Evolutionary conservation across 2,888 invertebrate species (phyloP).

Genomic region (Electrophaes corylata): DNA sequence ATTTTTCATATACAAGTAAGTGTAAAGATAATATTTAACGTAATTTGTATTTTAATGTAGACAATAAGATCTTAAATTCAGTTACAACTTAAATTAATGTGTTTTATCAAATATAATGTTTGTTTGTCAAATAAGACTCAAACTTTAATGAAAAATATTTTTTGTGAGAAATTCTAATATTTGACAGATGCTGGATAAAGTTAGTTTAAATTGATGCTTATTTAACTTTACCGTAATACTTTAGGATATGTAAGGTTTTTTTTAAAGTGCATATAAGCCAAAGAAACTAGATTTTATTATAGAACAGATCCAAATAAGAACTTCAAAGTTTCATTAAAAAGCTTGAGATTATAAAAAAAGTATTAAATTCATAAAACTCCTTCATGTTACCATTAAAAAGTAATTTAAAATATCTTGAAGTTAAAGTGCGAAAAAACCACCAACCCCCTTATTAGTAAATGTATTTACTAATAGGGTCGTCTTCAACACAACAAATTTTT

Average conservation of each 20-base stretch:
- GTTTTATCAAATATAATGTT: background rate
- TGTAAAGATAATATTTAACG: constrained; percentile 53
- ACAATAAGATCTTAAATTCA: constrained; percentile 26
- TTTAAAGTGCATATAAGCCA: background rate
- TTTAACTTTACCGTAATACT: background rate
- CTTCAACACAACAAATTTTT: too few species aligned
- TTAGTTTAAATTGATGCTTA: background rate
- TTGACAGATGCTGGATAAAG: background rate
- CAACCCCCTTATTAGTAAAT: background rate
- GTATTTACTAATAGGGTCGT: too few species aligned
- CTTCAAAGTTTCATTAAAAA: background rate
- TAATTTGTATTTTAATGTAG: constrained; percentile 62
- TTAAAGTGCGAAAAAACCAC: too few species aligned
- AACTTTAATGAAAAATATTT: background rate
- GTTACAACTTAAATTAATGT: constrained; percentile 10
- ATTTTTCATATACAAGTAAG: constrained; percentile 71
- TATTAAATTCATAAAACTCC: background rate
- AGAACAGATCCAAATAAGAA: background rate
- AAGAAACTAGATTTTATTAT: background rate
- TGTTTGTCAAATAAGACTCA: background rate
- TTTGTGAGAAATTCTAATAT: background rate
- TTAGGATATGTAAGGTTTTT: background rate
- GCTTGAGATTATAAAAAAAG: background rate
- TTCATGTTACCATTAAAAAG: background rate
- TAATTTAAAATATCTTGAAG: background rate